These are phyloP conservation scores for Dynastes tityus DNA, from an alignment of 2,888 invertebrate genomes.

Conservation along the genomic window DNA sequence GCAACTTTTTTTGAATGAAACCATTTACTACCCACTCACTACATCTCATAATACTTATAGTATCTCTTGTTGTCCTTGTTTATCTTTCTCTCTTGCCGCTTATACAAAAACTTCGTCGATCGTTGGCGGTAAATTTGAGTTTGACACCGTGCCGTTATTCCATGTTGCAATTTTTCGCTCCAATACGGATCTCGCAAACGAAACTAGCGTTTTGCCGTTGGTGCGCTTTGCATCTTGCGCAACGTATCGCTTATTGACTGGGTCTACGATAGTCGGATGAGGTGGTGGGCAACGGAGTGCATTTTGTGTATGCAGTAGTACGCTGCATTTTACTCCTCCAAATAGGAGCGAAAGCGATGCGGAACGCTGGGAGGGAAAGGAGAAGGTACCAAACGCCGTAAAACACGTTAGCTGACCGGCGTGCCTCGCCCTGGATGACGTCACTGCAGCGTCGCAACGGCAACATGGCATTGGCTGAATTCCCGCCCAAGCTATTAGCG, in stretches of 20 bases:
- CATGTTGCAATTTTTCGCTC: neutral
- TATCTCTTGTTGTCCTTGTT: neutral
- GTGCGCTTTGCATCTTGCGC: conserved; percentile 55
- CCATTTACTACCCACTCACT: conserved; percentile 17
- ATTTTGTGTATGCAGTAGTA: conserved; percentile 66
- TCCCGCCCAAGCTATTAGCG: conserved; percentile 61
- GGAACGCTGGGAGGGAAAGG: conserved; percentile 35
- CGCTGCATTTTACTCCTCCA: conserved; percentile 67
- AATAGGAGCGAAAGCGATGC: conserved; percentile 14
- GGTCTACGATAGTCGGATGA: conserved; percentile 31
- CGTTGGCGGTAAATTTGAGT: conserved; percentile 7
- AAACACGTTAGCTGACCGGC: conserved; percentile 13
- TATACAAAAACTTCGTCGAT: neutral
- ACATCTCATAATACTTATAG: conserved; percentile 11
- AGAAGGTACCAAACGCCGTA: neutral
- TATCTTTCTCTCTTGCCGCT: neutral
- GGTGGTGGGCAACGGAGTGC: conserved; percentile 46
- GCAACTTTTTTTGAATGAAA: conserved; percentile 48
- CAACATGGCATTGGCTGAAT: conserved; percentile 57
- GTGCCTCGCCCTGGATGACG: conserved; percentile 52
- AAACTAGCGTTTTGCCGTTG: conserved; percentile 4
- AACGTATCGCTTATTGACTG: conserved; percentile 62
- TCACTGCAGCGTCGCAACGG: conserved; percentile 44
- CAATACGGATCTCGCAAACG: neutral
- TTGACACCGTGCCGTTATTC: neutral